These are phyloP conservation scores for Incurvaria masculella DNA, from an alignment of 2,888 invertebrate species.

Conservation along the genomic window DNA sequence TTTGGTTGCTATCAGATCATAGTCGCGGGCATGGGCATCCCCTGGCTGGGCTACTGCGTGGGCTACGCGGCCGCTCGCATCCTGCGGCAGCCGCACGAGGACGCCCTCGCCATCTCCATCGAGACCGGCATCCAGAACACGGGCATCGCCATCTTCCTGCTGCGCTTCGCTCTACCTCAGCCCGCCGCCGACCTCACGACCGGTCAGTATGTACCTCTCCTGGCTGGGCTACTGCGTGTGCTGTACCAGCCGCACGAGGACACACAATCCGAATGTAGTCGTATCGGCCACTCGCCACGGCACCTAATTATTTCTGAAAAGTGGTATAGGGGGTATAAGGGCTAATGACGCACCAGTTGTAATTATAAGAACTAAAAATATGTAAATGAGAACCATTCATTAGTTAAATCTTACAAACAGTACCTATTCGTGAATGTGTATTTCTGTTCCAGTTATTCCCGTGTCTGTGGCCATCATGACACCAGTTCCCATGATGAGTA, in stretches of 20 bases:
- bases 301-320: too few species aligned
- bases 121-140: slow-evolving; percentile 95
- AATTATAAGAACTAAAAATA: too few species aligned
- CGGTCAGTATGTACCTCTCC: slow-evolving; percentile 52
- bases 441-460: slow-evolving; percentile 68
- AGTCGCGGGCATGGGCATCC: slow-evolving; percentile 74
- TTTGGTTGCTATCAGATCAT: slow-evolving; percentile 59
- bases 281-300: too few species aligned
- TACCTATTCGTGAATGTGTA: not conserved
- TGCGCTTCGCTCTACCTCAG: slow-evolving; percentile 76
- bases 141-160: slow-evolving; percentile 85
- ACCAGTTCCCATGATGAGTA: slow-evolving; percentile 73
- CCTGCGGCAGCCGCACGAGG: slow-evolving; percentile 59
- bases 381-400: too few species aligned
- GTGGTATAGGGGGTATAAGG: too few species aligned
- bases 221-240: too few species aligned
- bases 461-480: slow-evolving; percentile 93
- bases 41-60: slow-evolving; percentile 75
- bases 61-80: slow-evolving; percentile 64
- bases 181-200: slow-evolving; percentile 89
- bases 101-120: slow-evolving; percentile 84
- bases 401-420: too few species aligned
- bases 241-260: too few species aligned
- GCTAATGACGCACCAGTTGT: too few species aligned
- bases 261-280: too few species aligned